These are phyloP conservation scores for Sesia bembeciformis DNA, from an alignment of 2,888 invertebrate genomes.

Conservation along the genomic window DNA sequence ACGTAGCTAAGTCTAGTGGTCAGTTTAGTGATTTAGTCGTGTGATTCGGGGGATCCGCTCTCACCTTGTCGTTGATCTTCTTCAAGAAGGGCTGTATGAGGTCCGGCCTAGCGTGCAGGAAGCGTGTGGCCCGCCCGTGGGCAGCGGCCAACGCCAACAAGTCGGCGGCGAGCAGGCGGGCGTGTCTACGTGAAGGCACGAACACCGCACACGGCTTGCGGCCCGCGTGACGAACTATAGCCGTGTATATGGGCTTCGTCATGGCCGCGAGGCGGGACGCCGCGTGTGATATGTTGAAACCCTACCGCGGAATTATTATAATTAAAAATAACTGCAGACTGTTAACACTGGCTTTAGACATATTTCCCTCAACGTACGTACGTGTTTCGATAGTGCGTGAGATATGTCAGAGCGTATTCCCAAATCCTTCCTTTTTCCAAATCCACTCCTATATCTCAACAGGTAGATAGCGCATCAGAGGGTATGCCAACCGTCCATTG, in stretches of 20 bases:
- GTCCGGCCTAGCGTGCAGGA: conserved; percentile 90
- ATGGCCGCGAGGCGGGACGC: conserved; percentile 96
- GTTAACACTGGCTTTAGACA: no score
- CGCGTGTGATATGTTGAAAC: conserved; percentile 98
- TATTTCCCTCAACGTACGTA: no score
- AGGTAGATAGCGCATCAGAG: no score
- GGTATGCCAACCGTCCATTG: no score
- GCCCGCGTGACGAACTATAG: conserved; percentile 88
- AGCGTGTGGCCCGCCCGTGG: conserved; percentile 88
- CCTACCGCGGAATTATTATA: conserved; percentile 58
- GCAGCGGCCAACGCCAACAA: conserved; percentile 95
- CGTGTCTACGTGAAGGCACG: conserved; percentile 90
- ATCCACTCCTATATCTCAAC: no score
- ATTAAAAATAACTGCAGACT: no score
- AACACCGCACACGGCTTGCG: conserved; percentile 91
- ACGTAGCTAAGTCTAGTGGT: no score
- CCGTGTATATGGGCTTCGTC: conserved; percentile 98
- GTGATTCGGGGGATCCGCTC: neutral
- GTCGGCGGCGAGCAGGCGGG: conserved; percentile 96
- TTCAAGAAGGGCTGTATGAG: conserved; percentile 93
- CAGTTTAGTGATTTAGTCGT: no score
- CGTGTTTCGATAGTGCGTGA: no score
- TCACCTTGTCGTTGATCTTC: conserved; percentile 88
- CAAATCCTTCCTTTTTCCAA: no score
- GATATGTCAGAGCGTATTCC: no score